Base-by-base conservation (phyloP, 2,888 invertebrate species). In the Leptinotarsa rubiginosa region DNA sequence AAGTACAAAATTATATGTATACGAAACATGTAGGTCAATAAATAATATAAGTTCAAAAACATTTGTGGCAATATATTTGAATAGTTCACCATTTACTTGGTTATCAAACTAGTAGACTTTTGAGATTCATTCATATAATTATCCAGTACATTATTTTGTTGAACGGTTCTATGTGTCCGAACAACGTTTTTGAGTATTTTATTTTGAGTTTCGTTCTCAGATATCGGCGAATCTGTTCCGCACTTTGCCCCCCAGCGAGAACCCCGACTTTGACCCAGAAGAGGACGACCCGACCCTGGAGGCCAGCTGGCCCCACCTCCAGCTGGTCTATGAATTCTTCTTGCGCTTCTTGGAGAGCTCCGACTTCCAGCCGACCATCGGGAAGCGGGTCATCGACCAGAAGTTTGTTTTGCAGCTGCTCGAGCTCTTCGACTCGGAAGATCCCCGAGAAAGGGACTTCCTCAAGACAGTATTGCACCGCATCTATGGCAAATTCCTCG, bases 261-360 rank as follows among this genome's bases (percentile, higher is more conserved):
- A 92, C 89, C 93, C 93, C 79, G 99, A 99, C 89, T 99, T 98
- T 89, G 99, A 99, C 90, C 99, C 99, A 47, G 99, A 99, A 90
- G 99, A 99, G 89, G 99, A 99, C 89, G 99, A 99, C 88, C 99
- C 99, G 74, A 99, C 99, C 81, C 89, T 99, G 89, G 99, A 99
- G 90, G 98, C 98, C 72, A 96, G 98, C 82, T 99, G 99, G 99
- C 99, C 99, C 81, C 99, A 99, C 90, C 92, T 99, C 84, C 95
- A 98, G 92, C 92, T 99, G 89, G 98, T 99, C 85, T 99, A 99
- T 90, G 99, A 99, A 90, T 95, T 99, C 89, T 99, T 99, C 91
- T 92, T 99, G 88, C 94, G 98, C 85, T 98, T 99, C 90, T 92
- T 99, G 84, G 99, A 99, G 91, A 98, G 97, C 82, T 95, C 97